Conservation (phyloP, 2,113 vertebrate genomes). For the Synodontis membranacea region DNA sequence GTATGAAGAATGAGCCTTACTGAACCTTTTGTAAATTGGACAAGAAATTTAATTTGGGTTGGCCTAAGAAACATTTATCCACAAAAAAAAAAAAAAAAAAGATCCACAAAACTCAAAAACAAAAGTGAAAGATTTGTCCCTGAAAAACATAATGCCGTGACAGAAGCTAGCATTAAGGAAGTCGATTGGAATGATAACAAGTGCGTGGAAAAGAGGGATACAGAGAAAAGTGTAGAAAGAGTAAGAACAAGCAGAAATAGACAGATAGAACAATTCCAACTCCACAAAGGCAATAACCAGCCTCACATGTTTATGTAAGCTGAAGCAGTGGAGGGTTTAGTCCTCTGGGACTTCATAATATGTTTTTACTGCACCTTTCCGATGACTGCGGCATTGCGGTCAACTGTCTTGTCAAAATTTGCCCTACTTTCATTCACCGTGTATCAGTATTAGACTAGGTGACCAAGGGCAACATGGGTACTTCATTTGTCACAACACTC, state of each 20-base stretch:
- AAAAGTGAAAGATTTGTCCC: background rate
- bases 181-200: background rate
- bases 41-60: background rate
- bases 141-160: background rate
- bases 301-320: conserved; percentile 47
- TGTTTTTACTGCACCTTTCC: conserved; percentile 52
- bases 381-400: conserved; percentile 20
- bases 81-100: too few relatives aligned
- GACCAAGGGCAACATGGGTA: background rate
- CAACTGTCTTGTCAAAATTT: conserved; percentile 35
- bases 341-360: conserved; percentile 49
- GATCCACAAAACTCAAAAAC: background rate
- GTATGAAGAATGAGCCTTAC: background rate
- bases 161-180: background rate
- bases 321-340: conserved; percentile 42
- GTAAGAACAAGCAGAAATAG: conserved; percentile 26
- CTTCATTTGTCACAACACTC: conserved; percentile 21
- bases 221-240: background rate
- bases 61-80: background rate
- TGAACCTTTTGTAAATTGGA: background rate
- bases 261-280: conserved; percentile 25
- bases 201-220: conserved; percentile 12
- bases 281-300: conserved; percentile 50
- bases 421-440: conserved; percentile 35
- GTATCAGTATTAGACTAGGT: conserved; percentile 35